Base-by-base conservation (phyloP, 2,888 invertebrate species). In the Neria commutata region DNA sequence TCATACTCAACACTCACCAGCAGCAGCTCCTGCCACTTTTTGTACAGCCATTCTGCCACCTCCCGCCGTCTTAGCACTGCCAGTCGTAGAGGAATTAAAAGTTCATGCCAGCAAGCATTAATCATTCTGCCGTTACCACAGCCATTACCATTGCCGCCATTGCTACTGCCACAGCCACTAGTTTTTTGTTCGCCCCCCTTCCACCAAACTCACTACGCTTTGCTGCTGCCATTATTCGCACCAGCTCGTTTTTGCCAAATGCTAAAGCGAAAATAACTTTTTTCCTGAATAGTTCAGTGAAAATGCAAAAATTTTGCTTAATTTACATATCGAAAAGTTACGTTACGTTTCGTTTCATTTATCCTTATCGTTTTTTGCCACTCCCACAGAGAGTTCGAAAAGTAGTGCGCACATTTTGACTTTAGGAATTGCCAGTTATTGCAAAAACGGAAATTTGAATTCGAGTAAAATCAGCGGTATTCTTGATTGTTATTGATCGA, bases 281-380 rank as follows among this genome's bases (percentile, higher is more conserved):
- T n/a, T n/a, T n/a, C n/a, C n/a, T n/a, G n/a, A n/a, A n/a, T n/a
- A n/a, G n/a, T n/a, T n/a, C n/a, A 29, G 11, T 29, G 11, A 29
- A 29, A 11, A 29, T n/a, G n/a, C 6, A 29, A 29, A 37, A 37
- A 37, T 14, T 37, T 37, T 37, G n/a, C 37, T 37, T 37, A 37
- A 37, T 37, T 37, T 37, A 37, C 37, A 37, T 37, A 37, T 37
- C 37, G 37, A 14, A 37, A n/a, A 37, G 37, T 37, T 37, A 37
- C 37, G 16, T 37, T 37, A 11, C 6, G 29, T 29, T 8, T 8
- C 6, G 29, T 29, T 29, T 11, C 4, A n/a, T n/a, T n/a, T n/a
- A n/a, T n/a, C n/a, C n/a, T n/a, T n/a, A n/a, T n/a, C n/a, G n/a
- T n/a, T n/a, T n/a, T n/a, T n/a, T n/a, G n/a, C 14, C 37, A n/a